Conservation (phyloP, 1,140 invertebrate species). For the Drosophila repleta region DNA sequence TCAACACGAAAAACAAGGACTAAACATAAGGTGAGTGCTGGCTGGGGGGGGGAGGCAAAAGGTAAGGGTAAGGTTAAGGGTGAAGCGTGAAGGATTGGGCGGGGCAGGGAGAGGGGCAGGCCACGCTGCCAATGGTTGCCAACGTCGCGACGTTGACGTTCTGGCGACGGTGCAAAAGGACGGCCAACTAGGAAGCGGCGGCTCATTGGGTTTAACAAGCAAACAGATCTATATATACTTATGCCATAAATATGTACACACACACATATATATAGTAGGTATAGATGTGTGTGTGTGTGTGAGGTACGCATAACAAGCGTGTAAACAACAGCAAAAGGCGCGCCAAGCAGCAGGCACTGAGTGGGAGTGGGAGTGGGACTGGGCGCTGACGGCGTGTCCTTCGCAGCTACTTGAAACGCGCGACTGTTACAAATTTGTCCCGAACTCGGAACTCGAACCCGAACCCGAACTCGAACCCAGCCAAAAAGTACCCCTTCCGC, state of each 20-base stretch:
- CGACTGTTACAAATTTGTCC: slow-evolving; percentile 54
- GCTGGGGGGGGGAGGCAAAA: neutral
- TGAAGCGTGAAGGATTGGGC: slow-evolving; percentile 47
- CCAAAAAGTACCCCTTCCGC: neutral
- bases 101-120: too few species aligned
- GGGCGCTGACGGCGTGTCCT: slow-evolving; percentile 58
- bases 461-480: slow-evolving; percentile 42
- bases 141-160: slow-evolving; percentile 61
- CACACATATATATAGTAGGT: slow-evolving; percentile 24
- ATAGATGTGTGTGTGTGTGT: too few species aligned
- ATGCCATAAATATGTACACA: slow-evolving; percentile 37
- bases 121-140: slow-evolving; percentile 50
- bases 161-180: slow-evolving; percentile 27
- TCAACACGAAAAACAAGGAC: slow-evolving; percentile 73
- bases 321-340: slow-evolving; percentile 66
- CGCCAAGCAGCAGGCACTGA: slow-evolving; percentile 6
- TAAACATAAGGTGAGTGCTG: slow-evolving; percentile 16
- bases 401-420: slow-evolving; percentile 69
- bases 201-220: slow-evolving; percentile 27
- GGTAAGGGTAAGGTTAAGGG: slow-evolving; percentile 58
- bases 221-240: slow-evolving; percentile 40
- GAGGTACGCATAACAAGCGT: slow-evolving; percentile 70
- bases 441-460: slow-evolving; percentile 31
- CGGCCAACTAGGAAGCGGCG: slow-evolving; percentile 4
- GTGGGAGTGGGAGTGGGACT: neutral